Base-by-base conservation (phyloP, 1,140 invertebrate genomes). In the Eriocheir sinensis region DNA sequence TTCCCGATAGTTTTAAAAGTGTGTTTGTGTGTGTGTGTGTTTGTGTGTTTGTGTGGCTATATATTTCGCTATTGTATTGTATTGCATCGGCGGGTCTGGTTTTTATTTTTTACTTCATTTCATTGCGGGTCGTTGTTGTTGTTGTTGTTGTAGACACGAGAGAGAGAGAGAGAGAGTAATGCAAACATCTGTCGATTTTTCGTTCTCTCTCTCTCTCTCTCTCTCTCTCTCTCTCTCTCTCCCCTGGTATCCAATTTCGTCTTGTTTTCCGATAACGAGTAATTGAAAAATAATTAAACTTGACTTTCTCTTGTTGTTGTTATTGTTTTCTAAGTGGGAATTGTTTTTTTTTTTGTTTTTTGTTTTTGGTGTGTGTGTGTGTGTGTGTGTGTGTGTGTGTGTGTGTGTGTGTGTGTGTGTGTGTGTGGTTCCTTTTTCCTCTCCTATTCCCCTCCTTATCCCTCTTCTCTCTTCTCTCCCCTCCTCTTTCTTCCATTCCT, bases 361-460 rank as follows among this genome's bases (percentile, higher is more conserved):
- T n/a, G n/a, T n/a, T n/a, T n/a, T n/a, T 6, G 8, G 34, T 88
- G 38, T 21, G 21, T 44, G 36, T 40, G 85, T 1, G 85, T 41
- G 36, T 21, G 85, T 88, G 36, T 88, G 38, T 38, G 38, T 88
- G 85, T 86, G 83, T 86, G 83, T 86, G 21, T 86, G 83, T 86
- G 83, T 86, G 83, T 36, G 30, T 88, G 85, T n/a, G 38, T 88
- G 9, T 88, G 9, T 41, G 38, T 41, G 38, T 88, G 85, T 17
- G 38, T 41, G 36, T 41, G 2, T 41, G 81, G 34, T 32, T 30
- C 6, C 9, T 21, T 83, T 32, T 32, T 3, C 12, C 8, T 83
- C 1, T n/a, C n/a, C n/a, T n/a, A n/a, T n/a, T n/a, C n/a, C n/a
- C n/a, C n/a, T n/a, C n/a, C n/a, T n/a, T n/a, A n/a, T n/a, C n/a